Percentiles rank a stretch among this genome's conserved stretches.
phyloP scores from a whole-genome alignment of 2,113 vertebrate species.

The Mus musculus region DNA sequence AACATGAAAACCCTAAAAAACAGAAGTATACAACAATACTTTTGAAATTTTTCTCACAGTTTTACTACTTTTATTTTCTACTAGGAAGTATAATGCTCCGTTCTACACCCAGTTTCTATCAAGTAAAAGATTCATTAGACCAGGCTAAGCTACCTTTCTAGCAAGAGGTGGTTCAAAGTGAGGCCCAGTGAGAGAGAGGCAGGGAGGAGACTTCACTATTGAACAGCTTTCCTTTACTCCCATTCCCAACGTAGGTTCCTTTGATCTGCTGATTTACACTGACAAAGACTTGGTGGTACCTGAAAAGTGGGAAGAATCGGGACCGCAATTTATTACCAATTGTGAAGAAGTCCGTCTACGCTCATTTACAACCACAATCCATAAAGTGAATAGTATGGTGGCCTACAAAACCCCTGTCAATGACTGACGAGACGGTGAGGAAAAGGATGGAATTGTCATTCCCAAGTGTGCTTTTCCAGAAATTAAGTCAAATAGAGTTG shows the following conservation, averaged over 20 bases:
- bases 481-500: background rate
- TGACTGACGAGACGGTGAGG: constrained; percentile 62
- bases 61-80: background rate
- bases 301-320: constrained; percentile 97
- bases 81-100: background rate
- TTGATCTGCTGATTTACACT: constrained; percentile 97
- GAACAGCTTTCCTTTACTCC: constrained; percentile 3
- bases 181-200: background rate
- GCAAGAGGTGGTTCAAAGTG: background rate
- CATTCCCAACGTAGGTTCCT: constrained; percentile 89
- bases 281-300: constrained; percentile 96
- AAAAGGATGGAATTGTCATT: background rate
- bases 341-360: constrained; percentile 96
- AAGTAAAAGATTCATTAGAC: background rate
- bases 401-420: constrained; percentile 89
- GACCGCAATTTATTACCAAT: constrained; percentile 94
- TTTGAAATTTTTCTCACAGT: background rate
- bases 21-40: background rate
- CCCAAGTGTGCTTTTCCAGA: constrained; percentile 49
- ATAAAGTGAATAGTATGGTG: constrained; percentile 96
- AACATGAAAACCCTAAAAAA: background rate
- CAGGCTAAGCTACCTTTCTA: background rate
- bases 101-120: background rate
- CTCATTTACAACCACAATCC: constrained; percentile 97
- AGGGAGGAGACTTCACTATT: background rate